Evolutionary conservation across 2,113 vertebrate species (phyloP).

Genomic region (Silurus glanis): DNA sequence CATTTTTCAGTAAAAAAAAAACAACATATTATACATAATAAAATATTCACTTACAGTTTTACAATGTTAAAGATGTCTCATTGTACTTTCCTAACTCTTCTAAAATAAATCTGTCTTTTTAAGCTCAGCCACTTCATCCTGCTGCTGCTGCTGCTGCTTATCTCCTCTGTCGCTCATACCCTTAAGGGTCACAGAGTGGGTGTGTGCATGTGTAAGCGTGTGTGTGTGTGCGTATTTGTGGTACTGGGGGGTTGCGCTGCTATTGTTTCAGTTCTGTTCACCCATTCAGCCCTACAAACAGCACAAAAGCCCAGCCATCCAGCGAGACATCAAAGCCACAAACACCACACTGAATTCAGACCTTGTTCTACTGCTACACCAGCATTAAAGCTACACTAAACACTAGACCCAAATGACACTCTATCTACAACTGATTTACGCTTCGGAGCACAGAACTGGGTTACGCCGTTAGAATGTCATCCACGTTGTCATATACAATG

Average conservation of each 20-base stretch:
- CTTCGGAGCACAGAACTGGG: too few relatives aligned
- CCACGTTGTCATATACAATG: too few relatives aligned
- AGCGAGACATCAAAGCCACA: constrained; percentile 28
- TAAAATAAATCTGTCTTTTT: constrained; percentile 13
- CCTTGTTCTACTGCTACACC: neutral
- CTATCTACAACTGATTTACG: neutral
- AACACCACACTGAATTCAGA: neutral
- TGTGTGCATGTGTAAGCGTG: neutral
- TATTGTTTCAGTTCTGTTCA: constrained; percentile 52
- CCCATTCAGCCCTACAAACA: constrained; percentile 36
- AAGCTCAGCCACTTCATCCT: constrained; percentile 20
- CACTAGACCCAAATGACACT: neutral
- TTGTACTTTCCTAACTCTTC: constrained; percentile 3
- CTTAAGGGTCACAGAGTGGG: constrained; percentile 10
- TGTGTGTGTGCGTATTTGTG: constrained; percentile 1
- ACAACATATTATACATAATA: too few relatives aligned
- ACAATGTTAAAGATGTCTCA: neutral
- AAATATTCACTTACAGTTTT: constrained; percentile 7
- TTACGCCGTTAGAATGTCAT: neutral
- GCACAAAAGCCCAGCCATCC: constrained; percentile 39
- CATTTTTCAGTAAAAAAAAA: neutral
- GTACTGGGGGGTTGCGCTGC: constrained; percentile 32
- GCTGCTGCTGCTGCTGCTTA: constrained; percentile 21
- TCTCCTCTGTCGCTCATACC: constrained; percentile 23
- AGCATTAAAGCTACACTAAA: constrained; percentile 1